Conservation (phyloP, 2,888 invertebrate genomes). For the Athalia circularis region DNA sequence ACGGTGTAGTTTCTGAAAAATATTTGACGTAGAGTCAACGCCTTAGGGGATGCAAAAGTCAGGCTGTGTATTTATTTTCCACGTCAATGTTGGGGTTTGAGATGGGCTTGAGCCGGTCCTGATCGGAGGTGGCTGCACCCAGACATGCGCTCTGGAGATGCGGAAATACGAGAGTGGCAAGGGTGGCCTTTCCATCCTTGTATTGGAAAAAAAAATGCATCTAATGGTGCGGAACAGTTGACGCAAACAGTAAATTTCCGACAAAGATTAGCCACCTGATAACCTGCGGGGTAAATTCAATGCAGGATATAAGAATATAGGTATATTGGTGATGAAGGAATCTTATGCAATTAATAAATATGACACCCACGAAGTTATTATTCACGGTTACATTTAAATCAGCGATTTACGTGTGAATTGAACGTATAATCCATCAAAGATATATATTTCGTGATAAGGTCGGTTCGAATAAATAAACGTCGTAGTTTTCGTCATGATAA, state of each 20-base stretch:
- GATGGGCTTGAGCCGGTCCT: conserved; percentile 28
- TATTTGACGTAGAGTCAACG: no score
- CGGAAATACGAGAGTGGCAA: conserved; percentile 41
- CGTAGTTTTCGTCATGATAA: no score
- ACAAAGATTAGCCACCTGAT: conserved; percentile 30
- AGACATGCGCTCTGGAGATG: conserved; percentile 53
- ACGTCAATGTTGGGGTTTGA: not conserved
- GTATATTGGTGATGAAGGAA: not conserved
- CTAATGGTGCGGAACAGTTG: conserved; percentile 53
- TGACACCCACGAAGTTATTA: not conserved
- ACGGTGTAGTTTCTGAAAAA: no score
- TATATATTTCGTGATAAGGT: no score
- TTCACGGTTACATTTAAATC: no score
- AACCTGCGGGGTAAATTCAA: conserved; percentile 2
- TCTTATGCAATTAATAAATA: not conserved
- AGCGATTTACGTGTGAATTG: no score
- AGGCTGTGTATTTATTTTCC: not conserved
- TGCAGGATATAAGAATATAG: conserved; percentile 15
- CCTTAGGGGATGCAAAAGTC: not conserved
- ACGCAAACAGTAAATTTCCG: conserved; percentile 48
- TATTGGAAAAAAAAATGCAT: conserved; percentile 46
- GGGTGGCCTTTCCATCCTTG: conserved; percentile 30
- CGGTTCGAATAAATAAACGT: no score
- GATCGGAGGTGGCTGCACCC: conserved; percentile 39
- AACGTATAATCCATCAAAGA: no score